phyloP scores from a whole-genome alignment of 1,140 invertebrate genomes.

The Trinorchestia longiramus region DNA sequence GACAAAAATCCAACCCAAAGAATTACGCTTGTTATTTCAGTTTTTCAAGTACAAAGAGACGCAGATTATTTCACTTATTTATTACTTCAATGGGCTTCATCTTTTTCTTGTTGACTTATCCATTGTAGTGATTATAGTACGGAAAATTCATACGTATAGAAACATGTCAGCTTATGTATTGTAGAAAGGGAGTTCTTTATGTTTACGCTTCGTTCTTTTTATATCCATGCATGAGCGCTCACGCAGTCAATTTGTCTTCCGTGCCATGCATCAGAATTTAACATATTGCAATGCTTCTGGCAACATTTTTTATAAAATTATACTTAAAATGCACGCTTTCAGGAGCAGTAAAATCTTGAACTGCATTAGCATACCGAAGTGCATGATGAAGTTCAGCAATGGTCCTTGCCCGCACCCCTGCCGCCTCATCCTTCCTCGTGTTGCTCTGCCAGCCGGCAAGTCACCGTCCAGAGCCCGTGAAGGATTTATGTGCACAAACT shows the following conservation, averaged over 20 bases:
- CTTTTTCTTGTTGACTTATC: too few relatives aligned
- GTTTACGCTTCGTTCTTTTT: too few relatives aligned
- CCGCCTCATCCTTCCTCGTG: not conserved
- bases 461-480: not conserved
- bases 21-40: too few relatives aligned
- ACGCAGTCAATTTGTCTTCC: not conserved
- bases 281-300: not conserved
- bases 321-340: not conserved
- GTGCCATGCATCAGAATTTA: not conserved
- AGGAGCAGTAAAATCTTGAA: not conserved
- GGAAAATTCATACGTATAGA: too few relatives aligned
- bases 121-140: too few relatives aligned
- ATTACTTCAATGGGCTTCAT: too few relatives aligned
- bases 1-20: too few relatives aligned
- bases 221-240: too few relatives aligned
- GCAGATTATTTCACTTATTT: too few relatives aligned
- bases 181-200: too few relatives aligned
- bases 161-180: too few relatives aligned
- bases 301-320: not conserved
- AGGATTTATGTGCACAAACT: slow-evolving; percentile 16
- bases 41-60: too few relatives aligned
- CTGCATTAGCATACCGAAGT: not conserved
- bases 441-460: not conserved
- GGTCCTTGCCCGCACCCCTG: not conserved
- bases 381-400: not conserved